Evolutionary conservation across 2,113 vertebrate genomes (phyloP).

Genomic region (Mellivora capensis): DNA sequence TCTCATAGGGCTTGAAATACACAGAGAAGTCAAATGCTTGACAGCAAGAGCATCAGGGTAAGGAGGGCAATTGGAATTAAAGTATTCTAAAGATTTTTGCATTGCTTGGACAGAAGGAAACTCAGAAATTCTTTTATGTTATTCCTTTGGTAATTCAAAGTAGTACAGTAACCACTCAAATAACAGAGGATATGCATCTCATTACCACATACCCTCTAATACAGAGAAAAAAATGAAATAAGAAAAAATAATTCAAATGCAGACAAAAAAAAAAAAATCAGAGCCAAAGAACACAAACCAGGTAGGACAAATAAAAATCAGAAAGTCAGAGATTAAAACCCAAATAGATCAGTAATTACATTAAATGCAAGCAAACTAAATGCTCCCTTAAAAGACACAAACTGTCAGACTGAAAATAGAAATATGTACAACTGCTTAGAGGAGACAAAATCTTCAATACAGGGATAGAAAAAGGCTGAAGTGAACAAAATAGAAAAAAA

Average conservation of each 20-base stretch:
- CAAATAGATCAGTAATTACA: conserved; percentile 20
- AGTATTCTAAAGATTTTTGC: not conserved
- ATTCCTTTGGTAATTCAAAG: not conserved
- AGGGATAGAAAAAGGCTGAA: not conserved
- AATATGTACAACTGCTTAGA: not conserved
- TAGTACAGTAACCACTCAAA: not conserved
- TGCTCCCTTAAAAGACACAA: not conserved
- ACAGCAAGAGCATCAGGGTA: not conserved
- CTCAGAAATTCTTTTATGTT: not conserved
- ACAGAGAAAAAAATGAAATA: not conserved
- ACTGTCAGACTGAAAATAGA: not conserved
- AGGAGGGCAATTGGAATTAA: not conserved
- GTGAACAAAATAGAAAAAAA: not conserved
- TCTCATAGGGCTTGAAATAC: not conserved
- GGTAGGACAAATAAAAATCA: not conserved
- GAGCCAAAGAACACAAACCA: not conserved
- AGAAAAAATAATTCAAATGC: not conserved
- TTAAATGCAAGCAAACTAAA: conserved; percentile 23
- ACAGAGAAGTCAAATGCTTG: not conserved
- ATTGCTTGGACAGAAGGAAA: not conserved
- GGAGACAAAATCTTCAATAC: not conserved
- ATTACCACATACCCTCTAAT: not conserved
- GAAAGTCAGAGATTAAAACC: not conserved
- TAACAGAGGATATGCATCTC: not conserved
- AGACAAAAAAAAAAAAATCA: not conserved